phyloP scores from a whole-genome alignment of 1,140 invertebrate species.

The Euwallacea fornicatus region DNA sequence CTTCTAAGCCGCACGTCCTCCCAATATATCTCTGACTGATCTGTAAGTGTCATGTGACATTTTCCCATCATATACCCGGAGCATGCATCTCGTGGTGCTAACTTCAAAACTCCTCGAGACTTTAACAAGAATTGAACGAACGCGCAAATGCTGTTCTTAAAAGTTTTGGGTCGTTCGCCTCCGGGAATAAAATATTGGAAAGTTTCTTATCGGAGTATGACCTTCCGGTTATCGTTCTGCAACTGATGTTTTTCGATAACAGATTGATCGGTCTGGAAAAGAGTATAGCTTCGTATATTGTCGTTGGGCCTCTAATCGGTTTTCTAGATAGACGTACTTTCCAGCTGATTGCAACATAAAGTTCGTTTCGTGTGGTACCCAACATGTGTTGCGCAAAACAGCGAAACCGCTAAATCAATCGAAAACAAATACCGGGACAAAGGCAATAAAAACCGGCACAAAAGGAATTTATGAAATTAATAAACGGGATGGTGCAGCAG shows the following conservation, averaged over 20 bases:
- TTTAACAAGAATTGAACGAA: conserved; percentile 32
- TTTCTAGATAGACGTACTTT: no score
- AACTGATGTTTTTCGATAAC: conserved; percentile 1
- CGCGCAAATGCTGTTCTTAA: conserved; percentile 33
- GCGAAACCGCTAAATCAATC: conserved; percentile 31
- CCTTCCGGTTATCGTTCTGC: conserved; percentile 20
- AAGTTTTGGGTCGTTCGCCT: conserved; percentile 27
- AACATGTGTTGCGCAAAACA: not conserved
- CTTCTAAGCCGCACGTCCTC: conserved; percentile 13
- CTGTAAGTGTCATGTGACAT: conserved; percentile 33
- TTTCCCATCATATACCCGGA: conserved; percentile 33
- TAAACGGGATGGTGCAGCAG: conserved; percentile 46
- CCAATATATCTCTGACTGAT: conserved; percentile 23
- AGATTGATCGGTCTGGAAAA: not conserved
- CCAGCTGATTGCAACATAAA: no score
- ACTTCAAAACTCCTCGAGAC: conserved; percentile 26
- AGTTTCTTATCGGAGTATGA: conserved; percentile 25
- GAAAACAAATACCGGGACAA: conserved; percentile 34
- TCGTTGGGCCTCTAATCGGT: no score
- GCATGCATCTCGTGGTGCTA: conserved; percentile 20
- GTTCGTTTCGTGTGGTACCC: no score
- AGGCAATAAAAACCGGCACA: conserved; percentile 42
- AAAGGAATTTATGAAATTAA: conserved; percentile 52
- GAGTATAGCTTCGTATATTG: not conserved
- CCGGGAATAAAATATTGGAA: conserved; percentile 28